Evolutionary conservation across 2,797 vertebrate species (phyloP).

Genomic region (Propithecus perrieri): DNA sequence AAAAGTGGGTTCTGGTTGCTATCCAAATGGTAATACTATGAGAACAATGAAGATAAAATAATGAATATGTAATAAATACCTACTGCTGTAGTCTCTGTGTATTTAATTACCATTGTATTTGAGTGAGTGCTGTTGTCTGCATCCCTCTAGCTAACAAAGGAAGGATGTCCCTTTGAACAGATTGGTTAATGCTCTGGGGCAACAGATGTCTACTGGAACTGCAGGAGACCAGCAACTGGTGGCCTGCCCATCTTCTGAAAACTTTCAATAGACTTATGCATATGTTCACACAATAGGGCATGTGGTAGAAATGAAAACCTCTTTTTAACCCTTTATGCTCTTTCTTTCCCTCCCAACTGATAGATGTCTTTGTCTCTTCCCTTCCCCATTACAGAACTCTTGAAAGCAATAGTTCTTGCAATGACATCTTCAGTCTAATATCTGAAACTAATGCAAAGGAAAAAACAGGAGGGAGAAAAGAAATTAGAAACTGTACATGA

Average conservation of each 20-base stretch:
- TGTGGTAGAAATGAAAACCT: constrained; percentile 88
- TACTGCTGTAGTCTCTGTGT: constrained; percentile 83
- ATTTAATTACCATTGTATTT: constrained; percentile 89
- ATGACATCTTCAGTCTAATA: constrained; percentile 72
- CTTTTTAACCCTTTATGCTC: constrained; percentile 87
- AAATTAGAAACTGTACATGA: background rate
- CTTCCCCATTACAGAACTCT: constrained; percentile 67
- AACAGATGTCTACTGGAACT: constrained; percentile 96
- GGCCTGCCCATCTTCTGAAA: constrained; percentile 90
- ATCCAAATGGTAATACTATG: constrained; percentile 75
- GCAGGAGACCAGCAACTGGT: constrained; percentile 95
- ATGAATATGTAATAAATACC: constrained; percentile 90
- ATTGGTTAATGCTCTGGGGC: constrained; percentile 89
- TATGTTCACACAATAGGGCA: constrained; percentile 93
- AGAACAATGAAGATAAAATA: constrained; percentile 87
- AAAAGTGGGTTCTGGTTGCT: constrained; percentile 54
- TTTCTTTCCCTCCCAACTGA: constrained; percentile 78
- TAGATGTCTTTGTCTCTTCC: constrained; percentile 77
- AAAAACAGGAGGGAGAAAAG: constrained; percentile 53
- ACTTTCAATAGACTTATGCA: constrained; percentile 91
- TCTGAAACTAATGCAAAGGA: constrained; percentile 64
- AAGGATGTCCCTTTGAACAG: constrained; percentile 89
- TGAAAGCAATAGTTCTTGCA: constrained; percentile 73
- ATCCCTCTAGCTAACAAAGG: constrained; percentile 86
- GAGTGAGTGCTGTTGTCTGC: constrained; percentile 86